Base-by-base conservation (phyloP, 2,888 invertebrate genomes). In the Pinctada fucata region DNA sequence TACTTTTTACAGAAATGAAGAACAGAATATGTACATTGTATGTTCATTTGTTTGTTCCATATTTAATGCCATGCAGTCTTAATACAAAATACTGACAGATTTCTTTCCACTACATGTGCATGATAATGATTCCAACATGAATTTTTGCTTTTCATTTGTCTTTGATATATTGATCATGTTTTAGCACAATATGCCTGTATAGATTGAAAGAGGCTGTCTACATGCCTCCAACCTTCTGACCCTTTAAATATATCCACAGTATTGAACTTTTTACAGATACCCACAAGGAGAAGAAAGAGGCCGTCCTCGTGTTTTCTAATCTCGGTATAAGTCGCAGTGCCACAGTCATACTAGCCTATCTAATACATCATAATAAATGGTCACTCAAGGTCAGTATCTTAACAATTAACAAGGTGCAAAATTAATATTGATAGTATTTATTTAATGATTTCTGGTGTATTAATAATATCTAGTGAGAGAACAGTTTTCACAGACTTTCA, bases 321-420 rank as follows among this genome's bases (percentile, higher is more conserved):
- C 86, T 89, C 3, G 92, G 91, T 2, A 89, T 91, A 77, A 92
- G 92, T 79, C 83, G 92, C 31, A 86, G 89, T 83, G 90, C 86
- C 4, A 87, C 90, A 3, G 77, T 92, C n/a, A 82, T 90, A 5
- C 84, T 91, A 10, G 92, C 92, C n/a, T 91, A 90, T 75, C 83
- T 91, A 50, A 92, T 92, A 86, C 83, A 89, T 65, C 79, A 83
- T 64, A 82, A 82, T 68, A 87, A 85, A 63, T 88, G 86, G 81
- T 80, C 86, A 0, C 82, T 91, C 2, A 72, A 88, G 84, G 91
- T 91, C 81, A 78, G 81, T 76, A 10, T 13, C 16, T 31, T 31
- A 31, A 31, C 31, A 31, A 31, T 31, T 31, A 31, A 31, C 8
- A 58, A 10, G 63, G n/a, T n/a, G n/a, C n/a, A 58, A 10, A n/a